phyloP scores from a whole-genome alignment of 2,888 invertebrate genomes.

The Ophraella communa region DNA sequence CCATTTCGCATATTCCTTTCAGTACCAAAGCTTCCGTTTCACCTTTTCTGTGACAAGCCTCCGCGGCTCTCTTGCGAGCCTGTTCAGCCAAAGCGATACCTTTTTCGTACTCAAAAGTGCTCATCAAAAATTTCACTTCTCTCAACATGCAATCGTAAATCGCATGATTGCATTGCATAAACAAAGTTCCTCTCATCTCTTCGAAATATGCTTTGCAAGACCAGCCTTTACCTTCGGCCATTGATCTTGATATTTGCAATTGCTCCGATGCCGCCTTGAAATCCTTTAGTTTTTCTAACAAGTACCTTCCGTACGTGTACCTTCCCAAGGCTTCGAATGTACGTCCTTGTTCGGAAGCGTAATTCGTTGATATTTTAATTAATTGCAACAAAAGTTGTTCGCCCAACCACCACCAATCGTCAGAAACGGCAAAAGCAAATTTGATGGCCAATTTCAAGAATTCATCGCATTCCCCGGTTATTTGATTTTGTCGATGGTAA shows the following conservation, averaged over 20 bases:
- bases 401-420: constrained; percentile 64
- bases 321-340: constrained; percentile 62
- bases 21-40: constrained; percentile 62
- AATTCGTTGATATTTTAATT: constrained; percentile 60
- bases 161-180: constrained; percentile 60
- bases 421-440: constrained; percentile 53
- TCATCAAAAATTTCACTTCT: constrained; percentile 55
- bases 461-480: constrained; percentile 51
- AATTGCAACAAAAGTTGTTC: constrained; percentile 63
- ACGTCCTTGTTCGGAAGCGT: constrained; percentile 60
- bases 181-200: constrained; percentile 56
- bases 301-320: constrained; percentile 64
- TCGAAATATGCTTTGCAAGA: constrained; percentile 48
- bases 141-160: constrained; percentile 58
- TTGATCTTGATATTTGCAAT: constrained; percentile 43
- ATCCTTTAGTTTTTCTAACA: constrained; percentile 63
- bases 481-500: constrained; percentile 44
- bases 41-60: constrained; percentile 61
- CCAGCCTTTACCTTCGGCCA: constrained; percentile 53
- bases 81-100: constrained; percentile 61
- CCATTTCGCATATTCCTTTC: constrained; percentile 64
- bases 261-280: constrained; percentile 45
- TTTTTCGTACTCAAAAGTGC: constrained; percentile 57
- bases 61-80: constrained; percentile 64
- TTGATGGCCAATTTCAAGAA: constrained; percentile 59